Base-by-base conservation (phyloP, 2,888 invertebrate species). In the Apoda limacodes region DNA sequence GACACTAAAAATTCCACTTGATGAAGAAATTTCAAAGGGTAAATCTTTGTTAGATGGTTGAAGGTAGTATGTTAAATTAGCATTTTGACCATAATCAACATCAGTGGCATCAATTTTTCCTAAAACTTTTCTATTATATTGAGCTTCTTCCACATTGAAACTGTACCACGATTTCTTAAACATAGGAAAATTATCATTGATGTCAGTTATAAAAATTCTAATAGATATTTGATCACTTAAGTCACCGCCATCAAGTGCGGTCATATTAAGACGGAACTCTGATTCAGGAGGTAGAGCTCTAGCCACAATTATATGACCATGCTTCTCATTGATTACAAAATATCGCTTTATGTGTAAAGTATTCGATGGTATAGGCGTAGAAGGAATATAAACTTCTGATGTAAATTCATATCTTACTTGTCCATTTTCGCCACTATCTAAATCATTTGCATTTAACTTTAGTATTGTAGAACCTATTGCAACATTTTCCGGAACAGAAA, bases 111-210 rank as follows among this genome's bases (percentile, higher is more conserved):
- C 84, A 5, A 94, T 85, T 52, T 84, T 86, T 1, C 93, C 94
- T 22, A 95, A 67, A 3, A 88, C 83, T 40, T 84, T 84, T 42
- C 85, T 81, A 1, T 85, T 83, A 53, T 92, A 93, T 13, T 83
- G 81, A 1, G 93, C 92, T 70, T 95, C 95, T 29, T 88, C 84
- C 0, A 92, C 84, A 49, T 92, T 89, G 43, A 93, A 94, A 28
- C 84, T 88, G 55, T 94, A 94, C 86, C 88, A 90, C 0, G 90
- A 85, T 45, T 91, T 90, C 44, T 88, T 87, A 43, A 94, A 94
- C 40, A 88, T 85, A 0, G 94, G 94, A 4, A 88, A 85, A 56
- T 94, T 92, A 48, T 94, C 89, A 59, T 94, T 94, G 0, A 93
- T 85, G 51, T 92, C 92, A 48, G 85, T 85, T 1, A 93, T 84